Evolutionary conservation across 2,113 vertebrate species (phyloP).

Genomic region (Chlorodrepanis virens): DNA sequence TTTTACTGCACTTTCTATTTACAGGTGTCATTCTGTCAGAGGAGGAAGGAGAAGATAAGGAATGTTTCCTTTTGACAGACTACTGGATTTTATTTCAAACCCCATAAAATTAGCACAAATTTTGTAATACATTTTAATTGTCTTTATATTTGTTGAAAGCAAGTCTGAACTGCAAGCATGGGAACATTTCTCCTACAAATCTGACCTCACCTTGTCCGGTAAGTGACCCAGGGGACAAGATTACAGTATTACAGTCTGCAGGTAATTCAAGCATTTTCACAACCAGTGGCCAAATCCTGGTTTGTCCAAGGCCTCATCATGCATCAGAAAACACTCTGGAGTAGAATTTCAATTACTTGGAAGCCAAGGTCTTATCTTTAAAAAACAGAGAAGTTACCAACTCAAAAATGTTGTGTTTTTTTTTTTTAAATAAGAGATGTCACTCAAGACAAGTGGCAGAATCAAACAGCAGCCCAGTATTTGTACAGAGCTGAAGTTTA

Average conservation of each 20-base stretch:
- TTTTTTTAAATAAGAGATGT: not conserved
- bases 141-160: not conserved
- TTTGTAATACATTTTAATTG: not conserved
- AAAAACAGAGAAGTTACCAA: not conserved
- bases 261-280: not conserved
- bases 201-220: not conserved
- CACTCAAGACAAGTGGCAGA: not conserved
- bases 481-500: not conserved
- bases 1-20: not conserved
- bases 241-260: not conserved
- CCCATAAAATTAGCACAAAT: not conserved
- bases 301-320: not conserved
- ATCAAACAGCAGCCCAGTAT: not conserved
- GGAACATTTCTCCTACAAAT: not conserved
- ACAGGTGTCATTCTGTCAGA: not conserved
- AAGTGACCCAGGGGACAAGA: not conserved
- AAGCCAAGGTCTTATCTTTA: not conserved
- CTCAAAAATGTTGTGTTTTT: not conserved
- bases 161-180: not conserved
- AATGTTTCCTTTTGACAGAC: not conserved
- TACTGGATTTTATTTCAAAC: not conserved
- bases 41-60: not conserved
- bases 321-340: not conserved
- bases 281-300: not conserved
- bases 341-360: not conserved